phyloP scores from a whole-genome alignment of 2,113 vertebrate species.

The Oreotrochilus melanogaster region DNA sequence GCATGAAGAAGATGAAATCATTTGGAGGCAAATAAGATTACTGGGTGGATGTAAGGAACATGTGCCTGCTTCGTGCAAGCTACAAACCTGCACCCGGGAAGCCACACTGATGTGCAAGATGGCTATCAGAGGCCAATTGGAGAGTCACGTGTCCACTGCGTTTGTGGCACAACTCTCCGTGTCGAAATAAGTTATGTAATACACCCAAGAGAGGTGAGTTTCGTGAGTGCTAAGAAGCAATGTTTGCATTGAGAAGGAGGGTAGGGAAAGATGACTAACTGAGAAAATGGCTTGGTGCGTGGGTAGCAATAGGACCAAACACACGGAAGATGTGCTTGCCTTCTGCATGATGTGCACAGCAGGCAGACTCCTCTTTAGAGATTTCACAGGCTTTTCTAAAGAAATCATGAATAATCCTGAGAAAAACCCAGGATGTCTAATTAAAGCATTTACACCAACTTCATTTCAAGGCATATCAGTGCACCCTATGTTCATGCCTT shows the following conservation, averaged over 20 bases:
- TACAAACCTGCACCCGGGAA: neutral
- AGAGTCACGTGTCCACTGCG: fast-evolving
- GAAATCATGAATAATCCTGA: neutral
- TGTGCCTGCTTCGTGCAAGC: neutral
- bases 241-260: conserved; percentile 19
- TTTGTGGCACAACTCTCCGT: neutral
- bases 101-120: fast-evolving
- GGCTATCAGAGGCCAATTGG: neutral
- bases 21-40: neutral
- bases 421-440: neutral
- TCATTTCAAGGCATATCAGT: neutral
- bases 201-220: neutral
- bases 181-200: conserved; percentile 6
- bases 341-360: neutral
- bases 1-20: neutral
- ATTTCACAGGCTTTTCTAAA: neutral
- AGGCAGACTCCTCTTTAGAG: neutral
- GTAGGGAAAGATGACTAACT: neutral
- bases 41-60: neutral
- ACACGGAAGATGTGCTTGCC: neutral
- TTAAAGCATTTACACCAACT: neutral
- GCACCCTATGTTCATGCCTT: neutral
- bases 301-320: neutral
- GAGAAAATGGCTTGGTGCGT: neutral
- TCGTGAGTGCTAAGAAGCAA: neutral